These are phyloP conservation scores for Drosophila serrata DNA, from an alignment of 1,140 invertebrate genomes.

Conservation along the genomic window DNA sequence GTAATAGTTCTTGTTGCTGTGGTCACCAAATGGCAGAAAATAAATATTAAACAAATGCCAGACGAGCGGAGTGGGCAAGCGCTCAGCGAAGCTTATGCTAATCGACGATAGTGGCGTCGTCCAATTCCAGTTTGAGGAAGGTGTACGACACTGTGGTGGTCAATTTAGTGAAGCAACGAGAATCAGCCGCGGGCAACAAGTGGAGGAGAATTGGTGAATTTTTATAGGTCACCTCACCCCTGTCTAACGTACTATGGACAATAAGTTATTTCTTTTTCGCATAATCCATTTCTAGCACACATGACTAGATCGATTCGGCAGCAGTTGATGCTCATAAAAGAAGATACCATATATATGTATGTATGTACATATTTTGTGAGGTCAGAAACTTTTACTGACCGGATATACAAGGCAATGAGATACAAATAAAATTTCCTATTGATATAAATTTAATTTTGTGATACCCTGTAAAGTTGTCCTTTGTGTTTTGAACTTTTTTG, in stretches of 20 bases:
- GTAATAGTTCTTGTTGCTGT: slow-evolving; percentile 78
- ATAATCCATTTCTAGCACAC: not conserved
- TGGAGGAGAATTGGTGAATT: slow-evolving; percentile 7
- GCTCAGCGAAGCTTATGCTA: slow-evolving; percentile 49
- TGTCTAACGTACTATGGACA: slow-evolving; percentile 1
- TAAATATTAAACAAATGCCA: slow-evolving; percentile 76
- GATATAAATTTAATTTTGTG: not conserved
- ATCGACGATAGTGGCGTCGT: slow-evolving; percentile 21
- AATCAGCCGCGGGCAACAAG: slow-evolving; percentile 17
- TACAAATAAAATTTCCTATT: not conserved
- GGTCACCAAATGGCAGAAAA: slow-evolving; percentile 79
- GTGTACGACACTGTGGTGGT: slow-evolving; percentile 45
- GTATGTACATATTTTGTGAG: not conserved
- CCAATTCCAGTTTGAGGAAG: slow-evolving; percentile 38
- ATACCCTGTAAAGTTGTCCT: not conserved
- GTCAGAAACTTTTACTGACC: not conserved
- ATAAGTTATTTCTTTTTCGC: not conserved
- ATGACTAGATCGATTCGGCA: not conserved
- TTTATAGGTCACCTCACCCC: slow-evolving; percentile 30
- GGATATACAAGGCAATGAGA: not conserved
- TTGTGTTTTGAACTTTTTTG: not conserved
- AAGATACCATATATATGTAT: not conserved
- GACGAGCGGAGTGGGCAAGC: slow-evolving; percentile 8
- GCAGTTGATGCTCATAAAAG: not conserved
- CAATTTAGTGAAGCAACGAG: slow-evolving; percentile 26